Percentiles rank a stretch among this genome's conserved stretches.
These are phyloP conservation scores for Paramormyrops kingsleyae DNA, from an alignment of 2,113 vertebrate genomes.

Conservation along the genomic window DNA sequence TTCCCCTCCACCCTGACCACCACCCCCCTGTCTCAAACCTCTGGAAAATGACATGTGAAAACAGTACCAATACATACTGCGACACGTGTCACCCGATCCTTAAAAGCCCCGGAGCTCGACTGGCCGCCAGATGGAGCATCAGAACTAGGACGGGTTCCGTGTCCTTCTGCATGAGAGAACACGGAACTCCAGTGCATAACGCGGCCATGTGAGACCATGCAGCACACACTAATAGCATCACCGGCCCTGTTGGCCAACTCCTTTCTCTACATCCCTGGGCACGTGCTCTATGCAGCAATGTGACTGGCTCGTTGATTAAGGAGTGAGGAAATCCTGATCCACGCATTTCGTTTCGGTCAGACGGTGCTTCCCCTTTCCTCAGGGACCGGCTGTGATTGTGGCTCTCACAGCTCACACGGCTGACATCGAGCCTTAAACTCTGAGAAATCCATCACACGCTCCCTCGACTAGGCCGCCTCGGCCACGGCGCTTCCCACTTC, in stretches of 20 bases:
- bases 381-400: not conserved
- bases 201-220: not conserved
- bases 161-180: not conserved
- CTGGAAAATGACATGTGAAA: not conserved
- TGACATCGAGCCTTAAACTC: not conserved
- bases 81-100: not conserved
- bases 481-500: not conserved
- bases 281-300: not conserved
- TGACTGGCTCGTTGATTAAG: not conserved
- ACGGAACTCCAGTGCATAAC: not conserved
- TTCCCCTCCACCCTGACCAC: not conserved
- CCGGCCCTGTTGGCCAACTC: not conserved
- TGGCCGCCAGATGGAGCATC: not conserved
- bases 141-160: not conserved
- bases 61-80: not conserved
- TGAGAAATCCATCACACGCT: not conserved
- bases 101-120: not conserved
- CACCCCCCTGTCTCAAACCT: not conserved
- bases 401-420: not conserved
- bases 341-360: not conserved
- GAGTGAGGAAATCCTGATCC: not conserved
- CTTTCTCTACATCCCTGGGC: not conserved
- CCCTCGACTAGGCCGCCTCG: not conserved
- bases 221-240: not conserved
- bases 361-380: not conserved